Conservation (phyloP, 2,797 vertebrate species). For the Siniperca obscura region DNA sequence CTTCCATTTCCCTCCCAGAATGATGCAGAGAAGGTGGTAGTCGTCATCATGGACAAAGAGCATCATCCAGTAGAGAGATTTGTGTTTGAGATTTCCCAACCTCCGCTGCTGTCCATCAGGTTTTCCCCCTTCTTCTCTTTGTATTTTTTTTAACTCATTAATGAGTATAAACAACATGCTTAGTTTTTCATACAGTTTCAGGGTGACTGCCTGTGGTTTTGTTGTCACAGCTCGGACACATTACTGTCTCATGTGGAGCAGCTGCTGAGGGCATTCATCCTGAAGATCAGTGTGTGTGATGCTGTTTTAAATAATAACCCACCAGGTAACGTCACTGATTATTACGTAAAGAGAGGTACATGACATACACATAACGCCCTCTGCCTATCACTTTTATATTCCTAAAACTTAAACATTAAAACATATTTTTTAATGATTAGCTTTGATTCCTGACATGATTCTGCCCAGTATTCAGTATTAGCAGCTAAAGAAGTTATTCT, state of each 20-base stretch:
- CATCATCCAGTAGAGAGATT: conserved; percentile 98
- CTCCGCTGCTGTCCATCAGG: conserved; percentile 95
- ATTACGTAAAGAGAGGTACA: not conserved
- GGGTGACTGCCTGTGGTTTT: not conserved
- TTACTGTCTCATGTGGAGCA: conserved; percentile 95
- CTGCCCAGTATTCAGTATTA: too few relatives aligned
- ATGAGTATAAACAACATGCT: not conserved
- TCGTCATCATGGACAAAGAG: conserved; percentile 99
- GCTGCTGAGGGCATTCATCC: conserved; percentile 94
- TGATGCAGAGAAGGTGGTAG: conserved; percentile 96
- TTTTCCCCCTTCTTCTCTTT: conserved; percentile 49
- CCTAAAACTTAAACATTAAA: too few relatives aligned
- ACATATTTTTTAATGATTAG: too few relatives aligned
- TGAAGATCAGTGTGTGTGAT: conserved; percentile 98
- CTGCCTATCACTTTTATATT: too few relatives aligned
- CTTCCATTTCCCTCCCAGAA: conserved; percentile 83
- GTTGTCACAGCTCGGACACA: conserved; percentile 89
- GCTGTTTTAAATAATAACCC: conserved; percentile 96
- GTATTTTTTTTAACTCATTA: not conserved
- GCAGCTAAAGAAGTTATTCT: too few relatives aligned
- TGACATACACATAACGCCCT: too few relatives aligned
- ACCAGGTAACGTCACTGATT: conserved; percentile 85
- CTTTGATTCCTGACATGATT: too few relatives aligned
- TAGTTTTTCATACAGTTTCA: not conserved
- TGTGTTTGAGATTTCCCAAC: conserved; percentile 98